Evolutionary conservation across 2,888 invertebrate genomes (phyloP).

Genomic region (Heliconius hortense): DNA sequence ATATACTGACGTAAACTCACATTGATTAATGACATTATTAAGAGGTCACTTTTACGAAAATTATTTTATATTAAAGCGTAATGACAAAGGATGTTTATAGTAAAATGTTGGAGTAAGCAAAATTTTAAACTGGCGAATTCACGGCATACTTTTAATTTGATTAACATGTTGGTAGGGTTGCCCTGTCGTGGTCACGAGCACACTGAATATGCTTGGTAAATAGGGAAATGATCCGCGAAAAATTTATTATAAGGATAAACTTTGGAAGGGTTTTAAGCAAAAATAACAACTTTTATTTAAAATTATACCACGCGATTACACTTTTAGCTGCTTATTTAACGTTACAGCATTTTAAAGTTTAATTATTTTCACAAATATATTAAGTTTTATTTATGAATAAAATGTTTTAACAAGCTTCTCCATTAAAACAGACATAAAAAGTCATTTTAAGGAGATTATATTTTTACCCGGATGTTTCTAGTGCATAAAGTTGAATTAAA

Average conservation of each 20-base stretch:
- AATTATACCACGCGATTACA: constrained; percentile 24
- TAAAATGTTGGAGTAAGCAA: constrained; percentile 18
- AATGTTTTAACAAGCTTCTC: not conserved
- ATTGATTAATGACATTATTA: constrained; percentile 19
- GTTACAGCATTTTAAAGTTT: not conserved
- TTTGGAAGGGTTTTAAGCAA: constrained; percentile 32
- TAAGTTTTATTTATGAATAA: not conserved
- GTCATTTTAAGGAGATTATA: not conserved
- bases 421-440: not conserved
- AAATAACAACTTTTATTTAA: constrained; percentile 31
- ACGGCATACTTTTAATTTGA: constrained; percentile 35
- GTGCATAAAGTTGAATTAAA: constrained; percentile 2
- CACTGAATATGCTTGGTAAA: constrained; percentile 33
- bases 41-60: constrained; percentile 13
- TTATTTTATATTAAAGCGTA: constrained; percentile 15
- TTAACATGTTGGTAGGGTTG: constrained; percentile 34
- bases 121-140: constrained; percentile 26
- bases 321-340: constrained; percentile 13
- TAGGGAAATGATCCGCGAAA: constrained; percentile 36
- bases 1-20: not conserved
- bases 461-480: not conserved
- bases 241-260: constrained; percentile 36
- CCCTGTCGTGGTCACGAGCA: constrained; percentile 34
- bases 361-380: not conserved
- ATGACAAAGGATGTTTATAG: constrained; percentile 23